These are phyloP conservation scores for Tipula lateralis DNA, from an alignment of 2,888 invertebrate species.

Conservation along the genomic window DNA sequence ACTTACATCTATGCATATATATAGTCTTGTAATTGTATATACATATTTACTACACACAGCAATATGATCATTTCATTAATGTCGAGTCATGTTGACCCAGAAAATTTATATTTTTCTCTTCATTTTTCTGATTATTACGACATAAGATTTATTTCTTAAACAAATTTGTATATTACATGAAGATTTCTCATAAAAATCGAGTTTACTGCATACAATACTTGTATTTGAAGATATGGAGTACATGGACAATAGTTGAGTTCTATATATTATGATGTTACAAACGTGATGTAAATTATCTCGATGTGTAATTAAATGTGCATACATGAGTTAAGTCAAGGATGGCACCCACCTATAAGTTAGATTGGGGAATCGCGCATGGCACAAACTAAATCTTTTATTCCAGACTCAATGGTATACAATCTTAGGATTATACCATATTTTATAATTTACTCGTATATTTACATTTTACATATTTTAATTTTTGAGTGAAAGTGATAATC, in stretches of 20 bases:
- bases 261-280: not conserved
- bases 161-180: not conserved
- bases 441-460: no score
- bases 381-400: no score
- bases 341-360: not conserved
- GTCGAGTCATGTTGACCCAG: slow-evolving; percentile 19
- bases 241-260: not conserved
- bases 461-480: no score
- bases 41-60: not conserved
- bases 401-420: no score
- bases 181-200: not conserved
- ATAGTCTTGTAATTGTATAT: not conserved
- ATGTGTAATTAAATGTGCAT: not conserved
- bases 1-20: not conserved
- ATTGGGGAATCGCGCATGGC: no score
- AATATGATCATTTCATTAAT: not conserved
- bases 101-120: not conserved
- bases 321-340: not conserved
- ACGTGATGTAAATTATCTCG: not conserved
- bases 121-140: not conserved
- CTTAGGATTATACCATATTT: no score
- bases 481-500: no score
- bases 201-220: not conserved
- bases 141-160: slow-evolving; percentile 14
- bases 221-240: not conserved